These are phyloP conservation scores for Tetheella fluctuosa DNA, from an alignment of 2,888 invertebrate species.

Conservation along the genomic window DNA sequence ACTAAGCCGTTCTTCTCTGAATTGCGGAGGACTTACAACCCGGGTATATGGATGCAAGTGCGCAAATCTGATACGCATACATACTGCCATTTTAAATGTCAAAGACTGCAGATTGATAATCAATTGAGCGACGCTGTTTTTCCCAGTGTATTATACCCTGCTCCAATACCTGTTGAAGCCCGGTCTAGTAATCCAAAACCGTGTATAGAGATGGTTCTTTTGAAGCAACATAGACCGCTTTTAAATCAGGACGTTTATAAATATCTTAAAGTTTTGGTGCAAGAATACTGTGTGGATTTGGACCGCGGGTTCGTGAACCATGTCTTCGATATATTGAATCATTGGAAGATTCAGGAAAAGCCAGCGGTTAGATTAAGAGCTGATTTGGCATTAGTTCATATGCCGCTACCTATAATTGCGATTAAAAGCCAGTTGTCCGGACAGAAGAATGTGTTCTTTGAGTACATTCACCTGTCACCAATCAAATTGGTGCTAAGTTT, in stretches of 20 bases:
- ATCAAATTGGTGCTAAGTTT: slow-evolving; percentile 86
- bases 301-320: slow-evolving; percentile 88
- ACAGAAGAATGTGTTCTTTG: slow-evolving; percentile 77
- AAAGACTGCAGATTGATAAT: slow-evolving; percentile 89
- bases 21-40: slow-evolving; percentile 88
- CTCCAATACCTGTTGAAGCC: slow-evolving; percentile 79
- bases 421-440: slow-evolving; percentile 67
- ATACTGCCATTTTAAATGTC: slow-evolving; percentile 87
- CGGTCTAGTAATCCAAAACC: slow-evolving; percentile 73
- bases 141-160: slow-evolving; percentile 87
- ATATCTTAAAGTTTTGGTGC: slow-evolving; percentile 85
- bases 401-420: slow-evolving; percentile 80
- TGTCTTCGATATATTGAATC: slow-evolving; percentile 85
- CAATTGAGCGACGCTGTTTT: slow-evolving; percentile 88
- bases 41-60: slow-evolving; percentile 89
- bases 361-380: slow-evolving; percentile 83
- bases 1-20: slow-evolving; percentile 93
- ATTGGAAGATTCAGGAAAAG: slow-evolving; percentile 84
- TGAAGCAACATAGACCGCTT: slow-evolving; percentile 79
- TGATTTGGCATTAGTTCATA: slow-evolving; percentile 84
- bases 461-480: slow-evolving; percentile 85
- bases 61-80: slow-evolving; percentile 88
- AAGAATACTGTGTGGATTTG: slow-evolving; percentile 87
- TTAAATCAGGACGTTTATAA: slow-evolving; percentile 85
- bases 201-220: slow-evolving; percentile 83